Evolutionary conservation across 2,888 invertebrate genomes (phyloP), one percentile per base, ranked within the genome.

Genomic region (Standfussiana lucernea): DNA sequence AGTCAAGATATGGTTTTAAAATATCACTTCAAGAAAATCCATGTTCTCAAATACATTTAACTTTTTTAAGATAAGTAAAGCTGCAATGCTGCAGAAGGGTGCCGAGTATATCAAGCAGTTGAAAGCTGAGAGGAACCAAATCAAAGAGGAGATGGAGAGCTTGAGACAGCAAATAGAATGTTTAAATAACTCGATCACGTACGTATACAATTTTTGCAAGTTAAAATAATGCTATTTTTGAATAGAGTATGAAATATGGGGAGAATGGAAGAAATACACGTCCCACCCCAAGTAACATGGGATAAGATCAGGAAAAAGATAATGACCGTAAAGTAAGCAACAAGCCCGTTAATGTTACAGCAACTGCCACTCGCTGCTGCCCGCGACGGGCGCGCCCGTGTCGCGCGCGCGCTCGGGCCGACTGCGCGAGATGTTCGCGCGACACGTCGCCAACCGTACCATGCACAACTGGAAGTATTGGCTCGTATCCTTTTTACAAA

Each of bases 401-500:
- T 98, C 99, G 32, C 97, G 99, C 86, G 98, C 99, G 91, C 97
- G 99, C 89, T 98, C 98, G 56, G 98, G 98, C 91, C 98, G 98
- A 92, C 98, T 99, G 97, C 98, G 98, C 89, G 99, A 99, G 95
- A 98, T 99, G 98, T 99, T 99, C 95, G 98, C 99, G 88, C 98
- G 98, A 50, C 99, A 99, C 96, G 99, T 99, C 66, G 97, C 98
- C 87, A 97, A 97, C 89, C 97, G 99, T 80, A 99, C 99, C 32
- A 97, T 98, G 93, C 98, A 98, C 91, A 99, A 99, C 96, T 99
- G 99, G 99, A 99, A 99, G 97, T 99, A 99, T 97, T 99, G 99
- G 99, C 99, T 99, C 97, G 99, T 99, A 99, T 98, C 98, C 98
- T 98, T 98, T 78, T 75, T 7, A 47, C 28, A 35, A 2, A 2